These are phyloP conservation scores for Falco rusticolus DNA, from an alignment of 2,797 vertebrate genomes.

Conservation along the genomic window DNA sequence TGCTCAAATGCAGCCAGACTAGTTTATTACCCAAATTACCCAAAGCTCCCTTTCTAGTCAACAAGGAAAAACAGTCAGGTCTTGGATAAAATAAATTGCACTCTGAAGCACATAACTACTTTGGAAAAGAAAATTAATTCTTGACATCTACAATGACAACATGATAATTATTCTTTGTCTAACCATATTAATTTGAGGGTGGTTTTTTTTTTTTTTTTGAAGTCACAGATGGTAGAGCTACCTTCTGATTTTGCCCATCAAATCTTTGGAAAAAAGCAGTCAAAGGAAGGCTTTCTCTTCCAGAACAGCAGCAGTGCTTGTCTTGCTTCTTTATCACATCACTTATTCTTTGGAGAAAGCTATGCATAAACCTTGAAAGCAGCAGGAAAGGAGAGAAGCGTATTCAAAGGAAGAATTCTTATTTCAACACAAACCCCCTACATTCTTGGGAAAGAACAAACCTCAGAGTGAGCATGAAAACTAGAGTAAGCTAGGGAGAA, in stretches of 20 bases:
- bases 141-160: not conserved
- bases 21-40: not conserved
- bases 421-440: not conserved
- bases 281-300: not conserved
- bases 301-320: not conserved
- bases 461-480: not conserved
- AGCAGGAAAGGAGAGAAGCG: not conserved
- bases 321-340: not conserved
- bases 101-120: not conserved
- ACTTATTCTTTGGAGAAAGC: not conserved
- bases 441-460: not conserved
- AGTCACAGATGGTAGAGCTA: not conserved
- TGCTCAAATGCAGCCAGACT: not conserved
- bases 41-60: not conserved
- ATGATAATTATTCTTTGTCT: not conserved
- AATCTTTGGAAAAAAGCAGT: not conserved
- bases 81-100: not conserved
- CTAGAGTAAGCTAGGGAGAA: not conserved
- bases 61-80: not conserved
- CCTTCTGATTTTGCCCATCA: not conserved
- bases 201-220: not conserved
- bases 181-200: not conserved
- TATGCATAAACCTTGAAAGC: not conserved
- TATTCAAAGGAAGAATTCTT: not conserved
- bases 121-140: not conserved